Evolutionary conservation across 1,140 invertebrate genomes (phyloP), one percentile per base, ranked within the genome.

Genomic region (Glossosoma conforme): DNA sequence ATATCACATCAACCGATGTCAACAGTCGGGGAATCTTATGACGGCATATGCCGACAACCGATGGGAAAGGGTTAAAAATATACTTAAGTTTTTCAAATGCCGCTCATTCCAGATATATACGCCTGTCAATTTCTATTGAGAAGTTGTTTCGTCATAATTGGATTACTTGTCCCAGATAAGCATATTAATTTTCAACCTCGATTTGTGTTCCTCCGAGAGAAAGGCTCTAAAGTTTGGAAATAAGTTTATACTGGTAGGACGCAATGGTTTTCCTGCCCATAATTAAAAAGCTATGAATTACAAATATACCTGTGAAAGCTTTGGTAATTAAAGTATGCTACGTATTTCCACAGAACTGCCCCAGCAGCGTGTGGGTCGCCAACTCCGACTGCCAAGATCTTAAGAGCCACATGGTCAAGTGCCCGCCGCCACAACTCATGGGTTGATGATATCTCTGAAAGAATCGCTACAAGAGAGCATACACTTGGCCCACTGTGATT

Each of bases 291-390:
- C 8, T 37, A 5, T 6, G 11, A 8, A 9, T 37, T 6, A 17
- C 15, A 37, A 37, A 17, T 14, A 41, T 18, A 19, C 38, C 18
- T 8, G 9, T 8, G 9, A 6, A 13, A 13, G 3, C 4, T 5
- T 19, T 19, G 19, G n/a, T 21, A 18, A 20, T 19, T 21, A 36
- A 37, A 35, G 13, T 8, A 36, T 17, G 28, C 5, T 24, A 1
- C 33, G 9, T 38, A 14, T 35, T 35, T 22, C 48, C 38, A 20
- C 37, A 58, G 56, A 58, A 54, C 20, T 53, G 51, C 21, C 56
- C 56, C 14, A 37, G 33, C 4, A 22, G 22, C n/a, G 11, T 28
- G 2, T 53, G 33, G 37, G 44, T 44, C 11, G 3, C 8, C 5
- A 50, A 25, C 17, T 14, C 28, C 14, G 37, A 45, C 8, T 58